These are phyloP conservation scores for Gnathonemus echidnorhynchus DNA, from an alignment of 2,113 vertebrate species.

Conservation along the genomic window DNA sequence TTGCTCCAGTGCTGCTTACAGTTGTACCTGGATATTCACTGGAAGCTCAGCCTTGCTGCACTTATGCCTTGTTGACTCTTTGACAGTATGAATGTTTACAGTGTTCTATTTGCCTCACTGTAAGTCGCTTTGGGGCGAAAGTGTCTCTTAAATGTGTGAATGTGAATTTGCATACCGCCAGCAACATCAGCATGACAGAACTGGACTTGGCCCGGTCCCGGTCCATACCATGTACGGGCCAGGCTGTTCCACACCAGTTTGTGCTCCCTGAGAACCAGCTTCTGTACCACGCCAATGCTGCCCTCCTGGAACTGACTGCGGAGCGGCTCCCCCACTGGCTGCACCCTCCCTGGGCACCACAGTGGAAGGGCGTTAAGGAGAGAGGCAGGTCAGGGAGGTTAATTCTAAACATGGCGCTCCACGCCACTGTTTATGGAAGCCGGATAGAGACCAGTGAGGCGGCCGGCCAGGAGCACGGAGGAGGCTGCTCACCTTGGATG, in stretches of 20 bases:
- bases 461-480: neutral
- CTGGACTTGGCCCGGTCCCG: neutral
- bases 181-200: neutral
- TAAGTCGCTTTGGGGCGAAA: neutral
- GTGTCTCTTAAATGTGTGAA: neutral
- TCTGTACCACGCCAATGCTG: constrained; percentile 71
- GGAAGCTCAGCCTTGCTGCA: neutral
- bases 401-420: neutral
- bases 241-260: constrained; percentile 75
- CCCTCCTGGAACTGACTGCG: constrained; percentile 69
- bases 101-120: neutral
- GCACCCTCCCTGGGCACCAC: constrained; percentile 59
- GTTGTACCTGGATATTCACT: neutral
- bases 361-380: neutral
- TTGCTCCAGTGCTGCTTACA: neutral
- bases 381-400: neutral
- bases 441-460: neutral
- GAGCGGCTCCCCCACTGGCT: constrained; percentile 58
- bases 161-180: neutral
- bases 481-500: constrained; percentile 66
- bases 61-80: neutral
- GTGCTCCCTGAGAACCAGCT: constrained; percentile 70
- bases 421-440: neutral
- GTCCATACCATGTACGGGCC: constrained; percentile 67
- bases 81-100: neutral